phyloP scores from a whole-genome alignment of 2,888 invertebrate species.

The Pilophorus perplexus region DNA sequence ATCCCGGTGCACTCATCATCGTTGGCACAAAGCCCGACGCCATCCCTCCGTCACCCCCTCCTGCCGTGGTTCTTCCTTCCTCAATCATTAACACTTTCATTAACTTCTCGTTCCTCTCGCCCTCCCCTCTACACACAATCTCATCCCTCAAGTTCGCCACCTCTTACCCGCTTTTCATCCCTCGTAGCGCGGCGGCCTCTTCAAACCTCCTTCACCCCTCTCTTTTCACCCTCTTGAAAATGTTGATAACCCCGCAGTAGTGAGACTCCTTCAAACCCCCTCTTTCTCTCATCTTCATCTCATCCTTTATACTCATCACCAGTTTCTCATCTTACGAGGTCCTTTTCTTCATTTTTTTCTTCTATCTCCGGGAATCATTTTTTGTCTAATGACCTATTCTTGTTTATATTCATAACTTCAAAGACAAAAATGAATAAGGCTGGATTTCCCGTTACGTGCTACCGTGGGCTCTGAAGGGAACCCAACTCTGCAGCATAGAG shows the following conservation, averaged over 20 bases:
- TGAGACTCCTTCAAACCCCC: background rate
- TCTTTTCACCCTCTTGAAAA: constrained; percentile 29
- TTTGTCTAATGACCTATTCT: constrained; percentile 8
- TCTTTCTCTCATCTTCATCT: background rate
- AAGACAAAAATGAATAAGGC: too few species aligned
- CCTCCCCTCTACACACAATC: background rate
- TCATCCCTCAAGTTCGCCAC: background rate
- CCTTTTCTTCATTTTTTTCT: background rate
- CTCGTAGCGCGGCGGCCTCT: background rate
- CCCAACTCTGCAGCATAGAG: too few species aligned
- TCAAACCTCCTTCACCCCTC: constrained; percentile 1
- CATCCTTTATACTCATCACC: too few species aligned
- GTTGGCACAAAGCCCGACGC: too few species aligned
- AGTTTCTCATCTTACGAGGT: too few species aligned
- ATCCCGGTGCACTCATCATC: too few species aligned
- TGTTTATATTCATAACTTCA: too few species aligned
- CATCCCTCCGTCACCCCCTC: background rate
- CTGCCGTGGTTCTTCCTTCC: constrained; percentile 16
- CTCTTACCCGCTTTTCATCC: background rate
- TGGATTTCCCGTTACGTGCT: too few species aligned
- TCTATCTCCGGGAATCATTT: constrained; percentile 6
- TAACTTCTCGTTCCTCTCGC: constrained; percentile 34
- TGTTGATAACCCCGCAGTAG: constrained; percentile 26
- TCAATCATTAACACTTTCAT: constrained; percentile 40
- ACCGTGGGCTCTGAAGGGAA: too few species aligned